phyloP scores from a whole-genome alignment of 2,113 vertebrate genomes.

The Arizona elegans region DNA sequence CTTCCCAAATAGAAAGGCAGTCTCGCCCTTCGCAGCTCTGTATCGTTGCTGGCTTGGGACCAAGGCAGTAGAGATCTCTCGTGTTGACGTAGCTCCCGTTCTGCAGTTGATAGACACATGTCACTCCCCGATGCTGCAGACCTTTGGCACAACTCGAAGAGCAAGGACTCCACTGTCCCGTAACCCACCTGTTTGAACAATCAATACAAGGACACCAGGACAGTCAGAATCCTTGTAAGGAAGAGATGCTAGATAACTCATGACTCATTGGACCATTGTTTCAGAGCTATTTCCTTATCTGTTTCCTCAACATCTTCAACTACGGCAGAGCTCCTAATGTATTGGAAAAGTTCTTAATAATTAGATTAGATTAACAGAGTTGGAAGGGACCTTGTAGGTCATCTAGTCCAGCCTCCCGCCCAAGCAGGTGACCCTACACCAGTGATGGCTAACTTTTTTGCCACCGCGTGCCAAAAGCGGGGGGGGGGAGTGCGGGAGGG shows the following conservation, averaged over 20 bases:
- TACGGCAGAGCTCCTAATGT: background rate
- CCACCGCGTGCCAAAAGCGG: too few relatives aligned
- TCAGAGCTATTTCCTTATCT: background rate
- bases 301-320: background rate
- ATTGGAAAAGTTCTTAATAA: background rate
- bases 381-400: too few relatives aligned
- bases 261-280: background rate
- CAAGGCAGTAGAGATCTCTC: slow-evolving; percentile 81
- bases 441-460: too few relatives aligned
- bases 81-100: slow-evolving; percentile 85
- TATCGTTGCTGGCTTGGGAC: slow-evolving; percentile 74
- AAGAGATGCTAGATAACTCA: background rate
- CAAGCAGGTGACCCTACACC: too few relatives aligned
- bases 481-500: too few relatives aligned
- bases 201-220: background rate
- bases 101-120: slow-evolving; percentile 86
- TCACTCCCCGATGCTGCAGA: slow-evolving; percentile 83
- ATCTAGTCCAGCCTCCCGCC: too few relatives aligned
- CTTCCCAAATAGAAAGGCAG: slow-evolving; percentile 90
- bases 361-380: too few relatives aligned
- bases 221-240: background rate
- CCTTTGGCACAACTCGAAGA: slow-evolving; percentile 89
- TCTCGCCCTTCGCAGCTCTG: slow-evolving; percentile 88
- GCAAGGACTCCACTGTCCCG: slow-evolving; percentile 85
- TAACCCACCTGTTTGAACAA: slow-evolving; percentile 80